These are phyloP conservation scores for Otis tarda DNA, from an alignment of 2,113 vertebrate species.

Conservation along the genomic window DNA sequence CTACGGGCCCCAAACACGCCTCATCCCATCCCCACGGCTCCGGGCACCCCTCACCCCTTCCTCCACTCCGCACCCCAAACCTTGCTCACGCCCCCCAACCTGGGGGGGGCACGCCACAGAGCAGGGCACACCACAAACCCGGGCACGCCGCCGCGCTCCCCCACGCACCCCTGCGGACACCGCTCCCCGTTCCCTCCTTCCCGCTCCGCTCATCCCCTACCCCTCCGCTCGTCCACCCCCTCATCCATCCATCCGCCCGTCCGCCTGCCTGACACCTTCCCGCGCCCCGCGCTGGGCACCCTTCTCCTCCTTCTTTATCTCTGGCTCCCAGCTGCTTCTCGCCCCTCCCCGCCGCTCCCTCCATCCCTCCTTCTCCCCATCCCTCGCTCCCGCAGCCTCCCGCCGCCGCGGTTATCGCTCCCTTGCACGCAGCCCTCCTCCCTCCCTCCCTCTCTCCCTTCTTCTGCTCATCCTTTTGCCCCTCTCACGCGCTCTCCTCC, in stretches of 20 bases:
- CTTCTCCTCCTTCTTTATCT: slow-evolving; percentile 41
- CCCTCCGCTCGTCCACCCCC: background rate
- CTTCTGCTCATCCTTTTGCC: background rate
- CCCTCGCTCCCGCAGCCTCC: background rate
- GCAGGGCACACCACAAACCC: rapidly evolving
- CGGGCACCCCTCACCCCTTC: background rate
- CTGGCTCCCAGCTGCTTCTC: slow-evolving; percentile 13
- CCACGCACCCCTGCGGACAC: rapidly evolving
- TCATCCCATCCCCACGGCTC: rapidly evolving
- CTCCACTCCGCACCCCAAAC: background rate
- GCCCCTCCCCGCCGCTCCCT: background rate
- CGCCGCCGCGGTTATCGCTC: background rate
- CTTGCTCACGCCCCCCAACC: rapidly evolving
- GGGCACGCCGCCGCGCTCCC: rapidly evolving
- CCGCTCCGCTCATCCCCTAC: background rate
- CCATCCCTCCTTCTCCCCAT: slow-evolving; percentile 32
- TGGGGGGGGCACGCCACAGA: rapidly evolving
- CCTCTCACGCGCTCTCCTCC: rapidly evolving
- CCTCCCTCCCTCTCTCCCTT: background rate
- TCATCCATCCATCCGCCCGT: rapidly evolving
- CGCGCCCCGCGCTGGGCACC: background rate
- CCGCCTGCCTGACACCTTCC: background rate
- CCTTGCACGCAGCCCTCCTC: background rate
- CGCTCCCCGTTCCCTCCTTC: background rate
- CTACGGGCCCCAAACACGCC: rapidly evolving